phyloP scores from a whole-genome alignment of 2,797 vertebrate genomes.

The Trematomus bernacchii region DNA sequence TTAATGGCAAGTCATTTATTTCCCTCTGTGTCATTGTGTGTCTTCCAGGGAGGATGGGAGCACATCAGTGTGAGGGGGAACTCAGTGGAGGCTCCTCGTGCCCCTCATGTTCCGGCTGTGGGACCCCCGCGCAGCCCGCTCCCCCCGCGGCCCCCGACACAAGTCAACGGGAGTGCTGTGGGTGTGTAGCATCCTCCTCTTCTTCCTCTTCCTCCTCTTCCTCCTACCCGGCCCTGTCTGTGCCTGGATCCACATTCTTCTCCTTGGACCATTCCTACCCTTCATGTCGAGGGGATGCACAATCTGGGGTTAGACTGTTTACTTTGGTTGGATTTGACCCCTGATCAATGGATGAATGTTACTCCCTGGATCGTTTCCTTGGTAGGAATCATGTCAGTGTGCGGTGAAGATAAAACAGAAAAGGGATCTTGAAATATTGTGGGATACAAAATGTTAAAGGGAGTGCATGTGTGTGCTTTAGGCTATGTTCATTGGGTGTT shows the following conservation, averaged over 20 bases:
- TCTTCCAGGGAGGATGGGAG: constrained; percentile 94
- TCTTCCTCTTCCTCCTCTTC: not conserved
- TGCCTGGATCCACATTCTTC: constrained; percentile 62
- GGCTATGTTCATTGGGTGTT: constrained; percentile 47
- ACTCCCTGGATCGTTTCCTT: constrained; percentile 16
- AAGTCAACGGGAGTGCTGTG: constrained; percentile 82
- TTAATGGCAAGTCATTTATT: not conserved
- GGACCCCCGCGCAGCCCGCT: constrained; percentile 65
- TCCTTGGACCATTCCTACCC: constrained; percentile 38
- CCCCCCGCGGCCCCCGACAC: constrained; percentile 62
- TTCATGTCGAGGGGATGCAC: constrained; percentile 60
- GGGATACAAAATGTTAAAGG: constrained; percentile 1
- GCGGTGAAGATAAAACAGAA: constrained; percentile 6
- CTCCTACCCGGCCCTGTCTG: constrained; percentile 36
- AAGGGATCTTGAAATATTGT: constrained; percentile 12
- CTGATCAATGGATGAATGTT: constrained; percentile 61
- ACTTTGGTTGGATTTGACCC: constrained; percentile 33
- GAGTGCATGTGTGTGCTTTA: constrained; percentile 62
- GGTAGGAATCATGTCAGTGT: constrained; percentile 14
- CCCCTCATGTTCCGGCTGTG: constrained; percentile 17
- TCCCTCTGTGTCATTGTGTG: not conserved
- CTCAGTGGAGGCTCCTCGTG: constrained; percentile 81
- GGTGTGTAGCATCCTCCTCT: constrained; percentile 63
- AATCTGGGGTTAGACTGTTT: constrained; percentile 38
- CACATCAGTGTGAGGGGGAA: constrained; percentile 93